These are phyloP conservation scores for Fulmarus glacialis DNA, from an alignment of 2,113 vertebrate species.

Conservation along the genomic window DNA sequence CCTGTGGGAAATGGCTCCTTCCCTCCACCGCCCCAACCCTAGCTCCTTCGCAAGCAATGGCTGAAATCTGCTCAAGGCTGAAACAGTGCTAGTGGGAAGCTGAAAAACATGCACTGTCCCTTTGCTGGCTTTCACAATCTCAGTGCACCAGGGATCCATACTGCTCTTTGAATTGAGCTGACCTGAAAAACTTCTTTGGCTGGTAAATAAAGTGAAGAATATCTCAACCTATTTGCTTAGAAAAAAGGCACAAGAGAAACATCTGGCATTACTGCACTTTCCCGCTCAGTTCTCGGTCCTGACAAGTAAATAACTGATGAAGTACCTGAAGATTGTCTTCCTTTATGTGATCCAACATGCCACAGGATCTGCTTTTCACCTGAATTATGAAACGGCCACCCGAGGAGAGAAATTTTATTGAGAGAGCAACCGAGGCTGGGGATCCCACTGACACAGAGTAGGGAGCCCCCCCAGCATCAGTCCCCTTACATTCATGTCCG, in stretches of 20 bases:
- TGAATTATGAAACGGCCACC: neutral
- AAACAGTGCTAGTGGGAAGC: neutral
- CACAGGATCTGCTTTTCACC: neutral
- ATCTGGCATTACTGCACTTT: neutral
- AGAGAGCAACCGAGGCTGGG: neutral
- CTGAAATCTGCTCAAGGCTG: neutral
- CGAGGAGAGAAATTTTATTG: neutral
- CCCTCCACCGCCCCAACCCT: rapidly evolving
- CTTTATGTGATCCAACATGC: neutral
- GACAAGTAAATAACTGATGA: neutral
- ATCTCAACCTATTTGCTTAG: neutral
- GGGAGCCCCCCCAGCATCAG: rapidly evolving
- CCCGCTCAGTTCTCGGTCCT: neutral
- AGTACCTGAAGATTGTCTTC: neutral
- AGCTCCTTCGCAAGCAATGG: rapidly evolving
- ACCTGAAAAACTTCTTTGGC: neutral
- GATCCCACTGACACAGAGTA: neutral
- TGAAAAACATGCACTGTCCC: neutral
- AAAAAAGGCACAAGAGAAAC: neutral
- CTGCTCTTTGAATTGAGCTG: neutral
- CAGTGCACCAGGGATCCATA: neutral
- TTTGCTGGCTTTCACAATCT: neutral
- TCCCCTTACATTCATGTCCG: neutral
- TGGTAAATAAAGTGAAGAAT: neutral
- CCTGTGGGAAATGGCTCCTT: neutral